phyloP scores from a whole-genome alignment of 2,113 vertebrate genomes.

The Indri indri region DNA sequence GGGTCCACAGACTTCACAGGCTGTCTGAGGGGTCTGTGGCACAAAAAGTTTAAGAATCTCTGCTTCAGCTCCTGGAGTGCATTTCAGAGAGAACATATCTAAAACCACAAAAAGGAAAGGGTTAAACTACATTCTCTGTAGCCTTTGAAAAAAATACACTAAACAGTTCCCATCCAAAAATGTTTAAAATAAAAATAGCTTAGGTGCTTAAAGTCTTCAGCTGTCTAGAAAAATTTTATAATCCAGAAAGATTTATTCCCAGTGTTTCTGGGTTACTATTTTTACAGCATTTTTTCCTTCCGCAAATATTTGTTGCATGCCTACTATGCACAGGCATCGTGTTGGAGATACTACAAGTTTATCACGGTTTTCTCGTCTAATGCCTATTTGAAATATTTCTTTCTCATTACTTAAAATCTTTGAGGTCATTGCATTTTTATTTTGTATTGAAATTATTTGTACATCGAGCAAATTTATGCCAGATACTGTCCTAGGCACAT shows the following conservation, averaged over 20 bases:
- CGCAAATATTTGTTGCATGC: background rate
- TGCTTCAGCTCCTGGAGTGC: background rate
- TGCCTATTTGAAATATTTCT: background rate
- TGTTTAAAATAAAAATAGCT: constrained; percentile 50
- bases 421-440: background rate
- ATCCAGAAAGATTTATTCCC: background rate
- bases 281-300: background rate
- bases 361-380: background rate
- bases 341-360: background rate
- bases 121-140: background rate
- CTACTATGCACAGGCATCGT: background rate
- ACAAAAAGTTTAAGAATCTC: background rate
- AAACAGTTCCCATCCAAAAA: background rate
- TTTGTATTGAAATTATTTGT: background rate
- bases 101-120: background rate
- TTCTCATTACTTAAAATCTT: background rate
- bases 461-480: background rate
- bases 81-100: background rate
- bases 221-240: constrained; percentile 35
- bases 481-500: background rate
- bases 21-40: background rate
- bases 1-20: background rate
- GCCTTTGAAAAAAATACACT: background rate
- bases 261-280: background rate
- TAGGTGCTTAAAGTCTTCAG: constrained; percentile 3